These are phyloP conservation scores for Chrysodeixis includens DNA, from an alignment of 2,888 invertebrate genomes.

Conservation along the genomic window DNA sequence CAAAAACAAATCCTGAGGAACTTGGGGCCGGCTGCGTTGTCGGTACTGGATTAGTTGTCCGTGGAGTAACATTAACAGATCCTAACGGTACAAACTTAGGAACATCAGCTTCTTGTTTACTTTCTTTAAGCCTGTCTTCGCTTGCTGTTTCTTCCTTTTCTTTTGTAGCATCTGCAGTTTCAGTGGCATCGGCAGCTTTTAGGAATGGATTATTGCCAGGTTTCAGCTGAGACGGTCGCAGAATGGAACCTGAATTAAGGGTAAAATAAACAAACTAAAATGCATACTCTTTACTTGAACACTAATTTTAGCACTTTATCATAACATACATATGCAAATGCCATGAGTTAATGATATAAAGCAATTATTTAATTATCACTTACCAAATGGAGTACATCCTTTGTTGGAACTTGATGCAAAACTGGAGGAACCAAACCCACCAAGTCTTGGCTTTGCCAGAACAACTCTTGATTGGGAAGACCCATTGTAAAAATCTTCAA, in stretches of 20 bases:
- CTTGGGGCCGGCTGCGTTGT: constrained; percentile 74
- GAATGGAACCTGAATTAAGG: constrained; percentile 74
- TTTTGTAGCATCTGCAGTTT: constrained; percentile 63
- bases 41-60: constrained; percentile 87
- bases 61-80: constrained; percentile 74
- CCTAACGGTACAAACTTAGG: constrained; percentile 86
- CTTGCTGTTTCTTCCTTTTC: constrained; percentile 63
- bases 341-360: not conserved
- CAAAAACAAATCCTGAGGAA: constrained; percentile 94
- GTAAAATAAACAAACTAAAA: not conserved
- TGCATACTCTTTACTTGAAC: not conserved
- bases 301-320: not conserved
- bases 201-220: constrained; percentile 79
- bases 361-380: constrained; percentile 31
- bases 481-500: constrained; percentile 81
- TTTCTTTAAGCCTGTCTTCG: constrained; percentile 73
- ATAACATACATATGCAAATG: not conserved
- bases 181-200: constrained; percentile 67
- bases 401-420: constrained; percentile 80
- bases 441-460: constrained; percentile 83
- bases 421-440: constrained; percentile 80
- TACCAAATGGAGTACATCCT: constrained; percentile 81
- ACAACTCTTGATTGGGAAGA: constrained; percentile 81
- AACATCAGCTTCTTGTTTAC: constrained; percentile 72
- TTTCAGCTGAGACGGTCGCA: constrained; percentile 84